Evolutionary conservation across 2,888 invertebrate species (phyloP).

Genomic region (Nudaria mundana): DNA sequence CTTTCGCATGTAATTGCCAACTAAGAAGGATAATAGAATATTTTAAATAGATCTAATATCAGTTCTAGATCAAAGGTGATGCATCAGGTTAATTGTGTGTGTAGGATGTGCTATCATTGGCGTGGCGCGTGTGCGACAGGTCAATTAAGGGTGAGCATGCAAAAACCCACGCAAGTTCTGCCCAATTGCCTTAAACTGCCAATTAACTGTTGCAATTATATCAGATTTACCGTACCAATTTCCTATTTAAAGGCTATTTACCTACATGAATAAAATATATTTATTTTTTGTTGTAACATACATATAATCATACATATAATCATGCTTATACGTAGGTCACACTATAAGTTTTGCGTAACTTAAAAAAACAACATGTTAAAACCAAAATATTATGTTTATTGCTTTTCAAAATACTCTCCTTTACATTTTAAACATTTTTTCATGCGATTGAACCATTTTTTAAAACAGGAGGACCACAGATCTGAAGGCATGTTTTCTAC

Average conservation of each 20-base stretch:
- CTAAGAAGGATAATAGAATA: constrained; percentile 3
- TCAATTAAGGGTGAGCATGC: constrained; percentile 6
- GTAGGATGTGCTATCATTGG: constrained; percentile 13
- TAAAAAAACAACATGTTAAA: no score
- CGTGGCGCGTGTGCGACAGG: constrained; percentile 9
- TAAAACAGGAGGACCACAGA: no score
- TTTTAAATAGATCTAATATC: constrained; percentile 25
- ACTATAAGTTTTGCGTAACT: no score
- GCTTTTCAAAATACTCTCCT: no score
- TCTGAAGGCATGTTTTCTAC: no score
- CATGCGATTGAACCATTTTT: no score
- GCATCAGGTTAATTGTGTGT: constrained; percentile 22
- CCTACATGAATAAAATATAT: constrained; percentile 7
- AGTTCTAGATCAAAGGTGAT: constrained; percentile 18
- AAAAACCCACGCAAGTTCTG: constrained; percentile 19
- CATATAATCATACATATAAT: no score
- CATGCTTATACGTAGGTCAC: no score
- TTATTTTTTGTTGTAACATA: no score
- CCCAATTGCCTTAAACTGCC: constrained; percentile 14
- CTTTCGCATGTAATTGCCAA: not conserved
- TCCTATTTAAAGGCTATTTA: constrained; percentile 14
- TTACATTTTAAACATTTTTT: no score
- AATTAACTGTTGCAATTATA: constrained; percentile 23
- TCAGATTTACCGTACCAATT: constrained; percentile 18
- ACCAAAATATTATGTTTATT: no score